Percentiles rank a stretch among this genome's conserved stretches.
These are phyloP conservation scores for Lepidothrix coronata DNA, from an alignment of 2,113 vertebrate species.

Conservation along the genomic window DNA sequence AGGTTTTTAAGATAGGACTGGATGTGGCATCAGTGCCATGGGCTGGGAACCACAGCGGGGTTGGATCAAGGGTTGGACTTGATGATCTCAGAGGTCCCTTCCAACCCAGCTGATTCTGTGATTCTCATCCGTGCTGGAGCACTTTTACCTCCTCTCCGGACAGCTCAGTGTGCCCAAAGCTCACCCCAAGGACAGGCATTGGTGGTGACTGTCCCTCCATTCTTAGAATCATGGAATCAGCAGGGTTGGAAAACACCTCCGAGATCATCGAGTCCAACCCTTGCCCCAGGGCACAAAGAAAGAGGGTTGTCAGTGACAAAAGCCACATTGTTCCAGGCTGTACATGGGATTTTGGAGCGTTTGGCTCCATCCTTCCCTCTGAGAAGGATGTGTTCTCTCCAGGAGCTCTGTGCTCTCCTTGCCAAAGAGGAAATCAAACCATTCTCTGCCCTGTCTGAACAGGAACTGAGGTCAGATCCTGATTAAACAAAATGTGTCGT, in stretches of 20 bases:
- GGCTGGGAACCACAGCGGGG: no score
- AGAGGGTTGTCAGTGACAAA: no score
- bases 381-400: not conserved
- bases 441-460: not conserved
- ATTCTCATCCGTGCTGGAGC: not conserved
- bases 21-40: no score
- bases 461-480: not conserved
- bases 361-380: not conserved
- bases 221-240: no score
- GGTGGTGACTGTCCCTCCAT: fast-evolving
- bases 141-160: not conserved
- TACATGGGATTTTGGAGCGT: fast-evolving
- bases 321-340: fast-evolving
- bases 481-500: slow-evolving; percentile 34
- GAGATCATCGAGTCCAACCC: no score
- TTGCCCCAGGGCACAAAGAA: not conserved
- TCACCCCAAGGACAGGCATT: fast-evolving
- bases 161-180: not conserved
- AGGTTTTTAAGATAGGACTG: no score
- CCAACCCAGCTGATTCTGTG: no score
- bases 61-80: no score
- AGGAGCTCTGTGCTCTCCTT: not conserved
- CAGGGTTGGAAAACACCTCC: no score
- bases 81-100: no score
- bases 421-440: slow-evolving; percentile 21